Evolutionary conservation across 1,140 invertebrate species (phyloP), one percentile per base, ranked within the genome.

Genomic region (Agraylea sexmaculata): DNA sequence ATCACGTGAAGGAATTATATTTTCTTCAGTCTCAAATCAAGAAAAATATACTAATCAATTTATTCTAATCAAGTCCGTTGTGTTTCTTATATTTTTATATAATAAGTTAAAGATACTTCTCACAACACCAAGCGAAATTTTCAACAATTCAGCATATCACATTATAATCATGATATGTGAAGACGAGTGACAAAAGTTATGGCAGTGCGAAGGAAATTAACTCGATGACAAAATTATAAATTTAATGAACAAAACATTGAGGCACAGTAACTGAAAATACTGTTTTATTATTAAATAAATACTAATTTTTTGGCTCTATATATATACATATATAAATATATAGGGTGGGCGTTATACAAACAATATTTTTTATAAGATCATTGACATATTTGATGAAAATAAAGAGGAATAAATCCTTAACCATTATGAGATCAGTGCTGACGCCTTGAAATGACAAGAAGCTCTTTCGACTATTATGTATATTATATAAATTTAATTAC

Each of bases 11-110:
- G 34, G 30, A 35, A 37, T 36, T 36, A 44, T 39, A 18, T 44
- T 27, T 34, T 48, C 36, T 20, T 48, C 46, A 48, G 46, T 48
- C 46, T 48, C 42, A 48, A 48, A 48, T 41, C 17, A 48, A 48
- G 34, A 37, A 38, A 28, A 40, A 37, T 43, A 28, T 27, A 42
- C 36, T 12, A 34, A 34, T 42, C 17, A 16, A 19, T 36, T 19
- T 43, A 40, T 18, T 43, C 39, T 44, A 48, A 25, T 21, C 31
- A 35, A 43, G 35, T 47, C 30, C 35, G 34, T 41, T 20, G 28
- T 21, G 25, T 27, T n/a, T n/a, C n/a, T n/a, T n/a, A n/a, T n/a
- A 21, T 32, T 40, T 15, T 32, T 48, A 29, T 43, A 22, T 11
- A 34, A 42, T 47, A 47, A 20, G 31, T 30, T 39, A 30, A 31